A percentile compares a stretch with the other conserved stretches of the same genome.
These are phyloP conservation scores for Pristionchus fissidentatus DNA, from an alignment of 2,888 invertebrate species.

Conservation along the genomic window DNA sequence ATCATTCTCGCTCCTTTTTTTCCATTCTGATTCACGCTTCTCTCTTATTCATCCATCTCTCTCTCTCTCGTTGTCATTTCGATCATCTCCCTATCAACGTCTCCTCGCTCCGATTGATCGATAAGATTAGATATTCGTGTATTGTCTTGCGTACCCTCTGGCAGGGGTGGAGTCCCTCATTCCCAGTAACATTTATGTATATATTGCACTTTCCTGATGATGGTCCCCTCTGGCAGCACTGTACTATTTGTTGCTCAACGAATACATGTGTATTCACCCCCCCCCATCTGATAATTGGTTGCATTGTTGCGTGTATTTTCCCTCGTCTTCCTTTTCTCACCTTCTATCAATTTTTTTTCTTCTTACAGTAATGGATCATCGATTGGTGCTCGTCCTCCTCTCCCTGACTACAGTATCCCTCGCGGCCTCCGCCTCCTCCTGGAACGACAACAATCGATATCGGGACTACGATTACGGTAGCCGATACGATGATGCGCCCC, in stretches of 20 bases:
- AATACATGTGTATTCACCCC: too few relatives aligned
- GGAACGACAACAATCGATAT: not conserved
- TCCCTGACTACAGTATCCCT: conserved; percentile 30
- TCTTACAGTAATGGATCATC: conserved; percentile 23
- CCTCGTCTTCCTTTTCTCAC: not conserved
- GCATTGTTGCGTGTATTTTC: too few relatives aligned
- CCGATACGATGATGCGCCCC: not conserved
- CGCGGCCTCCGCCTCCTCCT: not conserved
- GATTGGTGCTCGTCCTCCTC: not conserved
- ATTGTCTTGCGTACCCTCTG: too few relatives aligned
- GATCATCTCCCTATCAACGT: too few relatives aligned
- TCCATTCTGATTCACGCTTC: not conserved
- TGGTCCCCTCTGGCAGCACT: too few relatives aligned
- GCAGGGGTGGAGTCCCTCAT: too few relatives aligned
- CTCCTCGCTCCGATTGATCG: not conserved
- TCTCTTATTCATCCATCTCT: not conserved
- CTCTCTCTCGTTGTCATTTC: too few relatives aligned
- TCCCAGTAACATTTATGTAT: too few relatives aligned
- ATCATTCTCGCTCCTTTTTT: not conserved
- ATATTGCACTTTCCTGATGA: too few relatives aligned
- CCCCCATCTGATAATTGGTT: too few relatives aligned
- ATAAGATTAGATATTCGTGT: not conserved
- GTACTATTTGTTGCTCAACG: too few relatives aligned
- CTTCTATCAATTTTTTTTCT: too few relatives aligned
- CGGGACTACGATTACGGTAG: not conserved